Percentiles rank a stretch among this genome's conserved stretches.
Evolutionary conservation across 2,888 invertebrate genomes (phyloP).

Genomic region (Agriopis marginaria): DNA sequence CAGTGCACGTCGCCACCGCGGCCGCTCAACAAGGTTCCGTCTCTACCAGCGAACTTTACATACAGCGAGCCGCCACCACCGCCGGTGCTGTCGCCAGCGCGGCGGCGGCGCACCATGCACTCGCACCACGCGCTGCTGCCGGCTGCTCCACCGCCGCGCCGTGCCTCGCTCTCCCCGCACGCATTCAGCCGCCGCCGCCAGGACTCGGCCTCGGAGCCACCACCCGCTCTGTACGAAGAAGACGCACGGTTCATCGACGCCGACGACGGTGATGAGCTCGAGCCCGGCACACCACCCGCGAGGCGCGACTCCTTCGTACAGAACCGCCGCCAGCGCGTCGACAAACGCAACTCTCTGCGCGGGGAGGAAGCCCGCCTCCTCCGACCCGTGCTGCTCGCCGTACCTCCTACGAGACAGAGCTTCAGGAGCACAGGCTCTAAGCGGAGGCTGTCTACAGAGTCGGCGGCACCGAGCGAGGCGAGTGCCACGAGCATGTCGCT

Average conservation of each 20-base stretch:
- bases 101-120: constrained; percentile 86
- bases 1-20: constrained; percentile 83
- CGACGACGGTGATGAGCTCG: constrained; percentile 84
- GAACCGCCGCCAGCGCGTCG: constrained; percentile 79
- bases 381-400: constrained; percentile 75
- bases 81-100: constrained; percentile 71
- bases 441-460: constrained; percentile 70
- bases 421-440: constrained; percentile 59
- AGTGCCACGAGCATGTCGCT: constrained; percentile 59
- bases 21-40: constrained; percentile 88
- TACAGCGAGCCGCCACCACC: constrained; percentile 90
- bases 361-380: constrained; percentile 80
- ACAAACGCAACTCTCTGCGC: constrained; percentile 76
- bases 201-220: constrained; percentile 78
- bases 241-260: constrained; percentile 87
- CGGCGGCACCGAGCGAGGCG: constrained; percentile 62
- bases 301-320: constrained; percentile 81
- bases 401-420: constrained; percentile 71
- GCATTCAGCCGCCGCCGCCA: constrained; percentile 81
- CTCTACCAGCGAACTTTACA: constrained; percentile 94
- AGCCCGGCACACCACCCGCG: constrained; percentile 75
- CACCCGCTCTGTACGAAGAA: constrained; percentile 81
- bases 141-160: constrained; percentile 81
- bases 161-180: constrained; percentile 85
- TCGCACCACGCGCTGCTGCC: constrained; percentile 87